These are phyloP conservation scores for Acronicta leporina DNA, from an alignment of 2,888 invertebrate species.

Conservation along the genomic window DNA sequence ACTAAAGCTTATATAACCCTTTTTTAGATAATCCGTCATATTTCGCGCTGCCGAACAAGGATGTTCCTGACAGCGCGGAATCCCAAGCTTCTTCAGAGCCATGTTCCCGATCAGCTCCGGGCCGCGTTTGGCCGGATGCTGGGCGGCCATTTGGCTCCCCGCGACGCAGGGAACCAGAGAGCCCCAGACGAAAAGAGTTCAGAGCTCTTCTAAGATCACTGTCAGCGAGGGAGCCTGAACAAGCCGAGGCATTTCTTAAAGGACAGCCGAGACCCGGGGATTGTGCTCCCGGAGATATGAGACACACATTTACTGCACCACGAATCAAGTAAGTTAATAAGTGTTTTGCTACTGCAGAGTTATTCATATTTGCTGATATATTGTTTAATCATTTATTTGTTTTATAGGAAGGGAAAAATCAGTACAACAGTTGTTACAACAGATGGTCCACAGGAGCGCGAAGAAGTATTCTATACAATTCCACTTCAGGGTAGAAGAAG, in stretches of 20 bases:
- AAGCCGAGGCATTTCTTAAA: conserved; percentile 90
- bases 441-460: conserved; percentile 83
- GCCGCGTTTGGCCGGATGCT: conserved; percentile 88
- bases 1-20: background rate
- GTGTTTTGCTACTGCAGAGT: background rate
- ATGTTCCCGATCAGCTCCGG: conserved; percentile 91
- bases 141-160: conserved; percentile 79
- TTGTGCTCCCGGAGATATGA: conserved; percentile 89
- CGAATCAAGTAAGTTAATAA: conserved; percentile 77
- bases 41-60: conserved; percentile 90
- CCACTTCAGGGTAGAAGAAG: conserved; percentile 86
- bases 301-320: conserved; percentile 83
- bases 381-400: background rate
- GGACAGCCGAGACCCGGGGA: conserved; percentile 93
- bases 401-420: conserved; percentile 81
- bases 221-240: conserved; percentile 90
- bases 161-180: conserved; percentile 78
- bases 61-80: conserved; percentile 76
- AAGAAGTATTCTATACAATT: conserved; percentile 90
- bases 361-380: background rate
- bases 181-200: conserved; percentile 87
- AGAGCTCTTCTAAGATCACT: conserved; percentile 90
- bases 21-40: conserved; percentile 94
- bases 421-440: conserved; percentile 76
- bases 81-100: conserved; percentile 84